Percentiles rank a stretch among this genome's conserved stretches.
phyloP scores from a whole-genome alignment of 2,888 invertebrate genomes.

The Aphidius colemani region DNA sequence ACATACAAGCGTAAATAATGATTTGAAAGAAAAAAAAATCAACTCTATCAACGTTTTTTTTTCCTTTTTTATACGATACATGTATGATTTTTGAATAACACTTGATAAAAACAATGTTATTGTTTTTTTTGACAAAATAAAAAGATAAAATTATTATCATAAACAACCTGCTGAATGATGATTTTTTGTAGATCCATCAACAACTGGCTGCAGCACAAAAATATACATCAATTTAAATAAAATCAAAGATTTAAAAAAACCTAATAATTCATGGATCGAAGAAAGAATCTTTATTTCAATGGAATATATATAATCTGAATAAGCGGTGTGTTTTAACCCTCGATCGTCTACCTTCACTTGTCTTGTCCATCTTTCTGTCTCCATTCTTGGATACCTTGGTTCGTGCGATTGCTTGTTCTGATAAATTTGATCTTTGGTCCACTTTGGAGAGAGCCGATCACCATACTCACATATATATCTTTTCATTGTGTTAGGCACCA shows the following conservation, averaged over 20 bases:
- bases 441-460: conserved; percentile 36
- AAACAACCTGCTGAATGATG: conserved; percentile 20
- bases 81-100: too few relatives aligned
- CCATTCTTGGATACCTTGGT: conserved; percentile 30
- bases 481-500: conserved; percentile 31
- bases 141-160: too few relatives aligned
- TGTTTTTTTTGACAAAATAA: too few relatives aligned
- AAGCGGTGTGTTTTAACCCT: background rate
- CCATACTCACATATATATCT: background rate
- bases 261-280: conserved; percentile 21
- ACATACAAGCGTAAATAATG: too few relatives aligned
- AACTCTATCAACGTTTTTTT: too few relatives aligned
- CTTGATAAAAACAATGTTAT: conserved; percentile 15
- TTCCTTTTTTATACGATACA: too few relatives aligned
- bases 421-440: conserved; percentile 39
- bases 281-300: conserved; percentile 25
- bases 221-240: conserved; percentile 20
- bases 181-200: background rate
- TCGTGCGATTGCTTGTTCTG: conserved; percentile 31
- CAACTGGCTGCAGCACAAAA: conserved; percentile 7
- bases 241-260: conserved; percentile 17
- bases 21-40: too few relatives aligned
- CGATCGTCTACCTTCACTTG: conserved; percentile 24
- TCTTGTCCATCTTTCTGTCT: conserved; percentile 37
- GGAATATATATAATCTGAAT: conserved; percentile 15